Evolutionary conservation across 2,888 invertebrate genomes (phyloP).

Genomic region (Druceiella hillmani): DNA sequence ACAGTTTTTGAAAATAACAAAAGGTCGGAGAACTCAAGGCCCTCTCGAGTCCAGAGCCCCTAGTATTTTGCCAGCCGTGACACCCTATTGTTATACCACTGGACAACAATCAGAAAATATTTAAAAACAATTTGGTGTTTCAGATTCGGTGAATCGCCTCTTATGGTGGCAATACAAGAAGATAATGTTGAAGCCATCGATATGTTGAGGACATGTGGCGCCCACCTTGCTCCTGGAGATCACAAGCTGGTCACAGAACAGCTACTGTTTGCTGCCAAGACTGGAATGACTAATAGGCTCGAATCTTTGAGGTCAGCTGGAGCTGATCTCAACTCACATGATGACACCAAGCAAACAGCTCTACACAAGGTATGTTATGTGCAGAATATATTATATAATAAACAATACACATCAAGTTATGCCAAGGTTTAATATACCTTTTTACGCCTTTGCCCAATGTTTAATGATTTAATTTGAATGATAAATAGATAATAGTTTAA

Average conservation of each 20-base stretch:
- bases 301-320: conserved; percentile 61
- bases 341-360: conserved; percentile 60
- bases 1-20: too few species aligned
- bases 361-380: conserved; percentile 53
- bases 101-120: conserved; percentile 1
- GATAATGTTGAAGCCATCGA: conserved; percentile 61
- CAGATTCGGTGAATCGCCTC: conserved; percentile 62
- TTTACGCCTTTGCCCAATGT: too few species aligned
- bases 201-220: conserved; percentile 67
- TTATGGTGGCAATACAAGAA: conserved; percentile 62
- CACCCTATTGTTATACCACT: background rate
- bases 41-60: too few species aligned
- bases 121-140: conserved; percentile 13
- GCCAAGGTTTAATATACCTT: too few species aligned
- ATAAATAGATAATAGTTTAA: too few species aligned
- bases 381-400: conserved; percentile 1
- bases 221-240: conserved; percentile 59
- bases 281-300: conserved; percentile 52
- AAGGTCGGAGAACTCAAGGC: too few species aligned
- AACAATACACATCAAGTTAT: conserved; percentile 3
- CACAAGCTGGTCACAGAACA: conserved; percentile 58
- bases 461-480: too few species aligned
- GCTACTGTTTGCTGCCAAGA: conserved; percentile 60
- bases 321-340: conserved; percentile 56
- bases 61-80: too few species aligned